Conservation (phyloP, 2,888 invertebrate species). For the Stramonita haemastoma region DNA sequence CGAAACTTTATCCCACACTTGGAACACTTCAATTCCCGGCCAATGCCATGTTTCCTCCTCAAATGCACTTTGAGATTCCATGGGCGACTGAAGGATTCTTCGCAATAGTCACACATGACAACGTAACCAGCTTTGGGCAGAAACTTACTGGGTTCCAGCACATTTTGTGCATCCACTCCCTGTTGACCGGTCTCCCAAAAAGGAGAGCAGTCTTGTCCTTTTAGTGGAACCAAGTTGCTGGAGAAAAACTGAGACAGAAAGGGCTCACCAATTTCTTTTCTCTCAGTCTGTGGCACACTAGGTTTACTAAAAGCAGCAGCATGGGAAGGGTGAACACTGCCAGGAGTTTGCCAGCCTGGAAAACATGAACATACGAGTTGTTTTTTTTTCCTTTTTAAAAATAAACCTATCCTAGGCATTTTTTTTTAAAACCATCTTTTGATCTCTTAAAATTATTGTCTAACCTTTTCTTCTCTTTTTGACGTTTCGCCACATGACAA, state of each 20-base stretch:
- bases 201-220: neutral
- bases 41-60: slow-evolving; percentile 44
- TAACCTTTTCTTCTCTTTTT: neutral
- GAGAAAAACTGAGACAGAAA: neutral
- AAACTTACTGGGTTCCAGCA: neutral
- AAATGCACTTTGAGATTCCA: slow-evolving; percentile 48
- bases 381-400: neutral
- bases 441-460: neutral
- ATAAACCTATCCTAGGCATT: neutral
- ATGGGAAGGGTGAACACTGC: neutral
- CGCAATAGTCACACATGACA: slow-evolving; percentile 43
- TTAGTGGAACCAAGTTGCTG: neutral
- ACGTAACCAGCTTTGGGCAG: neutral
- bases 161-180: neutral
- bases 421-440: neutral
- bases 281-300: neutral
- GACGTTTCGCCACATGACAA: too few species aligned
- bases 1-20: slow-evolving; percentile 34
- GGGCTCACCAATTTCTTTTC: slow-evolving; percentile 27
- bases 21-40: neutral
- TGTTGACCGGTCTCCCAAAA: neutral
- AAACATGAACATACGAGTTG: neutral
- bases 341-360: slow-evolving; percentile 26
- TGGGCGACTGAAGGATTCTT: slow-evolving; percentile 41
- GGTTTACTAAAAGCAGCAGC: slow-evolving; percentile 1